Conservation (phyloP, 2,113 vertebrate species). For the Perca schrenkii region DNA sequence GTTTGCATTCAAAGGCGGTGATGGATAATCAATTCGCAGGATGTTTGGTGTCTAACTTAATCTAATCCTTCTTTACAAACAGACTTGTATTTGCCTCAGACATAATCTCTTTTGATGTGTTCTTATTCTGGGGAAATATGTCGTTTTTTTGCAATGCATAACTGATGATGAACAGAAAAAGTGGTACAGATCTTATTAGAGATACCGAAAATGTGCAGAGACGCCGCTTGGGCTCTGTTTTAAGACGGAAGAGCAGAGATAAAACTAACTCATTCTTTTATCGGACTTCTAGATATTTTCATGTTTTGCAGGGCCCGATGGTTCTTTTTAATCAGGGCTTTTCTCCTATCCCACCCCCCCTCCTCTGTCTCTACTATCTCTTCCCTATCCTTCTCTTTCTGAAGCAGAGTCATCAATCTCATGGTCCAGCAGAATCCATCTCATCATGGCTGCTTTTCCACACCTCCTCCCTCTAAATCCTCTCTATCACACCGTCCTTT, state of each 20-base stretch:
- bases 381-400: constrained; percentile 32
- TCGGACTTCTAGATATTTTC: constrained; percentile 46
- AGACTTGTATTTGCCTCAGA: constrained; percentile 53
- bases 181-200: constrained; percentile 61
- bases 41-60: constrained; percentile 37
- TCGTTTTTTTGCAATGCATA: constrained; percentile 36
- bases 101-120: constrained; percentile 56
- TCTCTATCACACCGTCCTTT: constrained; percentile 65
- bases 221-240: constrained; percentile 44
- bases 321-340: constrained; percentile 65
- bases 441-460: constrained; percentile 76
- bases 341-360: constrained; percentile 10
- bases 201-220: constrained; percentile 42
- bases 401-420: constrained; percentile 77
- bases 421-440: constrained; percentile 74
- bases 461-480: constrained; percentile 69
- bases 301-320: constrained; percentile 21
- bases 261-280: constrained; percentile 44
- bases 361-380: constrained; percentile 38
- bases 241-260: constrained; percentile 48
- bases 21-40: constrained; percentile 23
- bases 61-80: constrained; percentile 60
- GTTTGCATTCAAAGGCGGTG: constrained; percentile 7
- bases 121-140: constrained; percentile 18
- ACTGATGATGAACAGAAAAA: constrained; percentile 39